Evolutionary conservation across 2,113 vertebrate species (phyloP), one percentile per base, ranked within the genome.

Genomic region (Tyto alba): DNA sequence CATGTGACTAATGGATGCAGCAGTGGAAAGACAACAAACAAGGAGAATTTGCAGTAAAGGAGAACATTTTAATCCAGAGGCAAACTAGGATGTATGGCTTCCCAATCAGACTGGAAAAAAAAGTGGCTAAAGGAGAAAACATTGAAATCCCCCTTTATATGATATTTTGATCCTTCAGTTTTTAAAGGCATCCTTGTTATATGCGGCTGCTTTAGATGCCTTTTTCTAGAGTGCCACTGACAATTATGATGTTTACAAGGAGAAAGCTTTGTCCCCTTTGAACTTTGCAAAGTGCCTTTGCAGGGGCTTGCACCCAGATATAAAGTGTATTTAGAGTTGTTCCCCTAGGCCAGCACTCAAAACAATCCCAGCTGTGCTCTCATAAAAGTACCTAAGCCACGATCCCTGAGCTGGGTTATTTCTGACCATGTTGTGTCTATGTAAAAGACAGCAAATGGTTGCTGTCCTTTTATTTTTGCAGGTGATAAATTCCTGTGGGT

Each of bases 381-480:
- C 48, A 10, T 16, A 45, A 29, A 73, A 45, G 38, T 43, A 23
- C 53, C 64, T 41, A 36, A 45, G 41, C 10, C 55, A 29, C 8
- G 11, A 57, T 82, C 79, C 55, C 38, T 16, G 48, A 78, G 30
- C 26, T 53, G 48, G 67, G 57, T 48, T 87, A 6, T 38, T 63
- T 73, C 60, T n/a, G 20, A 30, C 9, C 1, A 0, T 16, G 34
- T 30, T 55, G 22, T 20, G 20, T 43, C 50, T 40, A 18, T 0
- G 1, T 48, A 83, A 59, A 64, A 74, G 55, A 69, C 19, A 74
- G 23, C 5, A 63, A 74, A 53, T 30, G 2, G 19, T 32, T 68
- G 48, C 43, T 68, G 22, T 34, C 25, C 67, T 68, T 78, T 67
- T 36, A 34, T 47, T 92, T 86, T 73, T 36, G 27, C n/a, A 68